A percentile compares a stretch with the other conserved stretches of the same genome.
These are phyloP conservation scores for Gobiocypris rarus DNA, from an alignment of 2,113 vertebrate species.

Conservation along the genomic window DNA sequence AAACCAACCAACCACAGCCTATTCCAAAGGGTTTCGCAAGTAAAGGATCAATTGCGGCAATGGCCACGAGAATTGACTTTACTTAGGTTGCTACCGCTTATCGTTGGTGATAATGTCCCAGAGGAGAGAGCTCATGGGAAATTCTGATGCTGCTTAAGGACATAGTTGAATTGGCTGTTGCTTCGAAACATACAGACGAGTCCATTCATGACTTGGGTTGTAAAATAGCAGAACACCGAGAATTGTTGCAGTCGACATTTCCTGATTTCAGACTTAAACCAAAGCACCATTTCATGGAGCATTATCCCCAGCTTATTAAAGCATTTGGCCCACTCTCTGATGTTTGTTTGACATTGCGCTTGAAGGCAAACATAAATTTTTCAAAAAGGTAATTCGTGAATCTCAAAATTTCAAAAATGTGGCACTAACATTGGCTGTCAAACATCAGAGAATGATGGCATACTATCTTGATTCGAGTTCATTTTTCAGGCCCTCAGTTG, in stretches of 20 bases:
- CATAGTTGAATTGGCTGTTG: no score
- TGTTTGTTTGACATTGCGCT: no score
- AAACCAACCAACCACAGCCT: no score
- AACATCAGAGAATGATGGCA: slow-evolving; percentile 40
- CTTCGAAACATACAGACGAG: slow-evolving; percentile 27
- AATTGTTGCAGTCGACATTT: slow-evolving; percentile 21
- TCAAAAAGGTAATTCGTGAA: no score
- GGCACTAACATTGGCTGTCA: slow-evolving; percentile 34
- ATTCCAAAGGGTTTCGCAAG: no score
- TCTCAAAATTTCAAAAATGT: slow-evolving; percentile 39
- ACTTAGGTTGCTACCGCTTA: slow-evolving; percentile 12
- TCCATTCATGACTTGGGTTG: slow-evolving; percentile 21
- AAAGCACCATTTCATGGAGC: slow-evolving; percentile 28
- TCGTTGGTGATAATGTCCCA: not conserved
- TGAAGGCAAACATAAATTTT: no score
- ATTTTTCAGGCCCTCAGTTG: no score
- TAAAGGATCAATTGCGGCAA: no score
- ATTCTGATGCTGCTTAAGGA: slow-evolving; percentile 25
- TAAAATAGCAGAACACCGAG: slow-evolving; percentile 28
- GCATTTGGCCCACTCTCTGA: no score
- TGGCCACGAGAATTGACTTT: slow-evolving; percentile 34
- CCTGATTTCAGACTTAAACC: slow-evolving; percentile 26
- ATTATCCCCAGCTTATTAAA: slow-evolving; percentile 8
- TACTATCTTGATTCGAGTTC: slow-evolving; percentile 34
- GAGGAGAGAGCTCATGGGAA: slow-evolving; percentile 4